phyloP scores from a whole-genome alignment of 1,140 invertebrate genomes.

The Maniola jurtina region DNA sequence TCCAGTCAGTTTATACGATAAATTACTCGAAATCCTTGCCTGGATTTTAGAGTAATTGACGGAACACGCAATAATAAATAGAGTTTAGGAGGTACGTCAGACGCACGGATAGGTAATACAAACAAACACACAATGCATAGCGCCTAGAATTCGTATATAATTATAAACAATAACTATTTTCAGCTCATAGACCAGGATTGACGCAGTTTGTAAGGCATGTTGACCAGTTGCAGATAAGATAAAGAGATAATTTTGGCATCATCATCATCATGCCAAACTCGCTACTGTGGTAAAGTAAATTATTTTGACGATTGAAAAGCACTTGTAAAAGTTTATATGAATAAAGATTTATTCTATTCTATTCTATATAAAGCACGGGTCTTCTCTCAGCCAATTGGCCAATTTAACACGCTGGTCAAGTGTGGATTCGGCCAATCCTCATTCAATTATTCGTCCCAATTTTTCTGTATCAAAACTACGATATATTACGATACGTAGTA shows the following conservation, averaged over 20 bases:
- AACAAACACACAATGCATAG: constrained; percentile 24
- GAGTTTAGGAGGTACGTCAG: constrained; percentile 6
- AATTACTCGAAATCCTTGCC: background rate
- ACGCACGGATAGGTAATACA: constrained; percentile 18
- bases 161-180: constrained; percentile 45
- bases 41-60: background rate
- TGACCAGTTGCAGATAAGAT: constrained; percentile 1
- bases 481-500: no score
- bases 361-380: no score
- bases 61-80: background rate
- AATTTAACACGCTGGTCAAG: no score
- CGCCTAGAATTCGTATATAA: constrained; percentile 29
- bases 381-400: no score
- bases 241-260: no score
- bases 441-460: no score
- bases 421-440: no score
- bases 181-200: constrained; percentile 42
- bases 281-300: no score
- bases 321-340: no score
- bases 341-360: no score
- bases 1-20: background rate
- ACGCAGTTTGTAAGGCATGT: constrained; percentile 36
- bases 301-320: no score
- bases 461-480: no score
- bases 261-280: background rate